These are phyloP conservation scores for Melanophora roralis DNA, from an alignment of 2,888 invertebrate species.

Conservation along the genomic window DNA sequence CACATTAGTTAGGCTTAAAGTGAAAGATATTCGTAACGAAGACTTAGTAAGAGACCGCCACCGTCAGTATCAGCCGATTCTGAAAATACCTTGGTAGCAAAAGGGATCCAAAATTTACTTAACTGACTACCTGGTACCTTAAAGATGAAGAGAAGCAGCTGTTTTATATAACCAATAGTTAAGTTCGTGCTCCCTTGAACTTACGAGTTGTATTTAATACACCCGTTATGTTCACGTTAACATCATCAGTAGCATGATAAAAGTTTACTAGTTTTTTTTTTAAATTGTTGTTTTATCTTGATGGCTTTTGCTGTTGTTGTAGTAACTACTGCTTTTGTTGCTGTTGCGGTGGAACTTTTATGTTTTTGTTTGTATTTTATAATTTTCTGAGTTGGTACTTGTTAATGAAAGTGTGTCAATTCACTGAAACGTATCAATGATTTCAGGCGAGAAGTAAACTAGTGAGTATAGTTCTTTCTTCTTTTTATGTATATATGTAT, in stretches of 20 bases:
- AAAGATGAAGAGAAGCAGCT: no score
- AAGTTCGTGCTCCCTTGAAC: no score
- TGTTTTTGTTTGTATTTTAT: conserved; percentile 11
- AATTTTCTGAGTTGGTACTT: conserved; percentile 43
- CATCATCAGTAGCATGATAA: conserved; percentile 21
- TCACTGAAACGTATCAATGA: conserved; percentile 59
- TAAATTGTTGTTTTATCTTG: conserved; percentile 29
- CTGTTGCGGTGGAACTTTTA: not conserved
- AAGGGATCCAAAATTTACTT: no score
- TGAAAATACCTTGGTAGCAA: no score
- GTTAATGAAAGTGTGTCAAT: conserved; percentile 61
- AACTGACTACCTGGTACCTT: no score
- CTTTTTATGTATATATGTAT: not conserved
- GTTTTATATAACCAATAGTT: no score
- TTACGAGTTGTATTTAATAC: no score
- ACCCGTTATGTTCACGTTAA: not conserved
- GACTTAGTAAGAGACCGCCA: no score
- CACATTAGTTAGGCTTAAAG: no score
- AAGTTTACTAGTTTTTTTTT: conserved; percentile 42
- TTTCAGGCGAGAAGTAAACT: conserved; percentile 34
- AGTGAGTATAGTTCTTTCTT: conserved; percentile 15
- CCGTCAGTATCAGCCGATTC: no score
- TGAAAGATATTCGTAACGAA: no score
- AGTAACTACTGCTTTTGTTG: conserved; percentile 14
- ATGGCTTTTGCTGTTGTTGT: conserved; percentile 1